phyloP scores from a whole-genome alignment of 2,113 vertebrate species.

The Mormoops blainvillei region DNA sequence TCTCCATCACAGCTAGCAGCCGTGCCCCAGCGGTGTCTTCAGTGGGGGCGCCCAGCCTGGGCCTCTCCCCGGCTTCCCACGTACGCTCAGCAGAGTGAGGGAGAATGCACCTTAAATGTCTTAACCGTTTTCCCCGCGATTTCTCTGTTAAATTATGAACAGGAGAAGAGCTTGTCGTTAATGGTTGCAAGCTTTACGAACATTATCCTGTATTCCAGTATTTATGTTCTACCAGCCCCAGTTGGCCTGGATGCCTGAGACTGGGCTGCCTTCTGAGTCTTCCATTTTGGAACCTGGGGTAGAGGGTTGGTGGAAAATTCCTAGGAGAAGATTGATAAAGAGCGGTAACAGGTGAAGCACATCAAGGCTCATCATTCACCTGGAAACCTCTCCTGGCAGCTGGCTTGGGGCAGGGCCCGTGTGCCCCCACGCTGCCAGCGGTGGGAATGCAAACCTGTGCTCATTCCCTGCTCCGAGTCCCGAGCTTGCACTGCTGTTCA shows the following conservation, averaged over 20 bases:
- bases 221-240: not conserved
- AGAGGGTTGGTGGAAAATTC: not conserved
- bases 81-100: not conserved
- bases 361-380: accelerated
- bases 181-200: no score
- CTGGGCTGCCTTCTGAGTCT: not conserved
- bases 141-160: not conserved
- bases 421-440: accelerated
- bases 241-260: not conserved
- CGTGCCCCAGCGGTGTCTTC: not conserved
- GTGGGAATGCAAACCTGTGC: no score
- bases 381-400: accelerated
- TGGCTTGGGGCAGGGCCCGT: accelerated
- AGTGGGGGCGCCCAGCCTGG: accelerated
- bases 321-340: not conserved
- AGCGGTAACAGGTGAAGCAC: not conserved
- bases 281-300: not conserved
- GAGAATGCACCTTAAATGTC: not conserved
- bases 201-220: not conserved
- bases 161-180: accelerated
- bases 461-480: not conserved
- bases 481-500: not conserved
- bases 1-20: not conserved
- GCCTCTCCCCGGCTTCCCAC: accelerated
- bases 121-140: no score